A percentile compares a stretch with the other conserved stretches of the same genome.
Conservation (phyloP, 2,888 invertebrate genomes). For the Deilephila porcellus region DNA sequence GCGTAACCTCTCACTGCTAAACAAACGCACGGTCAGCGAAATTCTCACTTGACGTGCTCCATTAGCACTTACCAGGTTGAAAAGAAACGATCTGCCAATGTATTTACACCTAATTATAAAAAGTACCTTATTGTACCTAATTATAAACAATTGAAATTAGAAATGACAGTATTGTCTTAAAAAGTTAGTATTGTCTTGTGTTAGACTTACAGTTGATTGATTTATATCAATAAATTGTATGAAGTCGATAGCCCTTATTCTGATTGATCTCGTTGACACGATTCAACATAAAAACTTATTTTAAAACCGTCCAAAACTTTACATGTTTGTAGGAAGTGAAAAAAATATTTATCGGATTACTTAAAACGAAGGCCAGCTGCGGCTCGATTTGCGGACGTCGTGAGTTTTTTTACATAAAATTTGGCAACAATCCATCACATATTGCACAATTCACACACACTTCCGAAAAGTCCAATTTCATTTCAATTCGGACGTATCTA, state of each 20-base stretch:
- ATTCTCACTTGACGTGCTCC: conserved; percentile 66
- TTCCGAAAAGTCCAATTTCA: conserved; percentile 82
- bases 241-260: too few relatives aligned
- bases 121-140: background rate
- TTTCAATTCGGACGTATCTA: conserved; percentile 80
- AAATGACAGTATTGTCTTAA: too few relatives aligned
- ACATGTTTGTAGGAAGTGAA: conserved; percentile 9
- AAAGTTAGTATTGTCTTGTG: too few relatives aligned
- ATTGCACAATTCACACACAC: conserved; percentile 76
- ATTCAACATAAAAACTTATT: background rate
- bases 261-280: too few relatives aligned
- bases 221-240: too few relatives aligned
- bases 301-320: background rate
- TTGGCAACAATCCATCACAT: conserved; percentile 74
- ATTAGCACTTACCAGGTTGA: conserved; percentile 62
- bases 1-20: conserved; percentile 65
- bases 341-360: conserved; percentile 81
- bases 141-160: background rate
- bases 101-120: background rate
- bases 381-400: conserved; percentile 70
- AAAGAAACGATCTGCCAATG: conserved; percentile 33
- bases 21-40: conserved; percentile 61
- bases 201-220: too few relatives aligned
- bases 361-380: conserved; percentile 73
- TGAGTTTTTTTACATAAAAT: conserved; percentile 60